Conservation (phyloP, 1,140 invertebrate genomes). For the Trichogramma pretiosum region DNA sequence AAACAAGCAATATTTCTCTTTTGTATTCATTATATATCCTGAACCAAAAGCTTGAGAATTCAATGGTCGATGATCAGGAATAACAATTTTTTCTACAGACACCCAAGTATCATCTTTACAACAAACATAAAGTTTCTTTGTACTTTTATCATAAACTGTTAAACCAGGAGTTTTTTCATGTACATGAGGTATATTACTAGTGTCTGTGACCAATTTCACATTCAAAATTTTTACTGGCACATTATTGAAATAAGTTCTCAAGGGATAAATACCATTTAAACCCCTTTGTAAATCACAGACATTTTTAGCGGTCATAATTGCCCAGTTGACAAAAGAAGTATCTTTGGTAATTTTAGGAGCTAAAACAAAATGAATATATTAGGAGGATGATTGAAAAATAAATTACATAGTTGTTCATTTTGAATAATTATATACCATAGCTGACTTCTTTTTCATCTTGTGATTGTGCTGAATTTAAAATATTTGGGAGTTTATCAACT, state of each 20-base stretch:
- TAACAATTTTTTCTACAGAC: constrained; percentile 48
- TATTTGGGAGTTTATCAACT: constrained; percentile 51
- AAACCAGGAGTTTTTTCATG: constrained; percentile 30
- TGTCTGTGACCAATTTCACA: constrained; percentile 35
- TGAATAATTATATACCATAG: constrained; percentile 51
- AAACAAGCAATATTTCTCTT: constrained; percentile 18
- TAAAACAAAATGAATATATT: constrained; percentile 35
- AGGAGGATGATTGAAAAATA: no score
- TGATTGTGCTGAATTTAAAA: constrained; percentile 47
- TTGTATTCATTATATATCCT: constrained; percentile 52
- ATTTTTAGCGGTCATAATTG: constrained; percentile 48
- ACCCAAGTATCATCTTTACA: constrained; percentile 52
- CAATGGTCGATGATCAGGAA: constrained; percentile 54
- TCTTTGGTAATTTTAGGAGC: constrained; percentile 59
- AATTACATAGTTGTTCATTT: background rate
- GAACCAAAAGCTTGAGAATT: constrained; percentile 58
- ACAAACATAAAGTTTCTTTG: constrained; percentile 46
- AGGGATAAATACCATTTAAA: constrained; percentile 52
- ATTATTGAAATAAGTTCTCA: constrained; percentile 52
- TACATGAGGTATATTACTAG: constrained; percentile 4
- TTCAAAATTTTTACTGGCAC: constrained; percentile 54
- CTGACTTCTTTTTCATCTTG: constrained; percentile 56
- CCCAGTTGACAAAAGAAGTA: constrained; percentile 57
- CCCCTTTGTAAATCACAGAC: constrained; percentile 61
- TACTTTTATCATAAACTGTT: constrained; percentile 46